A percentile compares a stretch with the other conserved stretches of the same genome.
Evolutionary conservation across 2,888 invertebrate genomes (phyloP).

Genomic region (Nemurella pictetii): DNA sequence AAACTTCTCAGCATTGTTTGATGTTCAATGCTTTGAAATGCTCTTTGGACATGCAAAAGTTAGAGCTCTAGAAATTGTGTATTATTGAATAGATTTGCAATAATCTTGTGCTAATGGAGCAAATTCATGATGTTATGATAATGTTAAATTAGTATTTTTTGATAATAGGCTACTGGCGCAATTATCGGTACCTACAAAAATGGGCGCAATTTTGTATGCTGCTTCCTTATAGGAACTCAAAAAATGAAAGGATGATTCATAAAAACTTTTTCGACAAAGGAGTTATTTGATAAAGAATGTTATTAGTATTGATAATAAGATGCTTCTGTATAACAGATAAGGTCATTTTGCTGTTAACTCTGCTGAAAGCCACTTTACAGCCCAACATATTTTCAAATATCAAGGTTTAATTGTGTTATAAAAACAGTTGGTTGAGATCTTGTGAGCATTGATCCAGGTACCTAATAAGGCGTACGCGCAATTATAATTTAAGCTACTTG

Average conservation of each 20-base stretch:
- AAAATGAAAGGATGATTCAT: not conserved
- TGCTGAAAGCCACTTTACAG: not conserved
- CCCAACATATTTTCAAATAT: too few species aligned
- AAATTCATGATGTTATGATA: not conserved
- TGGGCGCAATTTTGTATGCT: too few species aligned
- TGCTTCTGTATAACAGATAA: not conserved
- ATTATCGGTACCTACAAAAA: not conserved
- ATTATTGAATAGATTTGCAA: not conserved
- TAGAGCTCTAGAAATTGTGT: not conserved
- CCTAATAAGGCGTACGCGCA: too few species aligned
- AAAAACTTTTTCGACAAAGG: not conserved
- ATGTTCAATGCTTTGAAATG: not conserved
- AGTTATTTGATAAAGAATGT: not conserved
- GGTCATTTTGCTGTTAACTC: not conserved
- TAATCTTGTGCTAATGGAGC: not conserved
- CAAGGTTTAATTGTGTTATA: too few species aligned
- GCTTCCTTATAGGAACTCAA: too few species aligned
- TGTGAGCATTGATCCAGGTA: too few species aligned
- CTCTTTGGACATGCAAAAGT: not conserved
- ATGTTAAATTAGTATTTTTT: not conserved
- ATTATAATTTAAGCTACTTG: not conserved
- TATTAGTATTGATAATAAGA: not conserved
- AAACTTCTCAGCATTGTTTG: not conserved
- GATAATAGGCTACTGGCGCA: slow-evolving; percentile 1
- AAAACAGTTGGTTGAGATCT: too few species aligned